phyloP scores from a whole-genome alignment of 2,113 vertebrate genomes.

The Uropsilus gracilis region DNA sequence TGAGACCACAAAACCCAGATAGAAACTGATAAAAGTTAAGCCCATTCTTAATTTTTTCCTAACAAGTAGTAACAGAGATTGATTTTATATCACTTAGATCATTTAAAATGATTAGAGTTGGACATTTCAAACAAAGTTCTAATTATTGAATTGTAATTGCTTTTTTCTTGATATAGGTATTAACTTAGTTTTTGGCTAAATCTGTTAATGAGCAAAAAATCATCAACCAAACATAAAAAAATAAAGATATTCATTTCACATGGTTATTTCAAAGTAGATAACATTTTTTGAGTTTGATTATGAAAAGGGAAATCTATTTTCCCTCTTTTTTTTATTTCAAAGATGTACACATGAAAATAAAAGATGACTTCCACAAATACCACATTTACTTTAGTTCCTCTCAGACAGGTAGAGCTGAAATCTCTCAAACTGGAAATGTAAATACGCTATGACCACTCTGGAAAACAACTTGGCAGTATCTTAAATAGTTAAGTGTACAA shows the following conservation, averaged over 20 bases:
- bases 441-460: not conserved
- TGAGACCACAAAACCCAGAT: not conserved
- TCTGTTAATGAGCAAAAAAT: not conserved
- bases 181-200: not conserved
- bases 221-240: not conserved
- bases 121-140: constrained; percentile 1
- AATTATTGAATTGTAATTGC: not conserved
- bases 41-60: not conserved
- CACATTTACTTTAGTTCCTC: not conserved
- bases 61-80: not conserved
- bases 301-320: not conserved
- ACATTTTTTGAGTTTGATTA: not conserved
- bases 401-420: not conserved
- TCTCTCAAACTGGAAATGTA: not conserved
- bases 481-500: not conserved
- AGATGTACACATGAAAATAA: not conserved
- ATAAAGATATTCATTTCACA: not conserved
- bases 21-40: constrained; percentile 37
- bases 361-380: not conserved
- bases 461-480: not conserved
- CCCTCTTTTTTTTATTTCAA: not conserved
- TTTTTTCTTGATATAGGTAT: not conserved
- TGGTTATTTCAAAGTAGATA: not conserved
- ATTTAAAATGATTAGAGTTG: not conserved
- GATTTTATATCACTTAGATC: not conserved